Evolutionary conservation across 2,113 vertebrate genomes (phyloP).

Genomic region (Saccopteryx bilineata): DNA sequence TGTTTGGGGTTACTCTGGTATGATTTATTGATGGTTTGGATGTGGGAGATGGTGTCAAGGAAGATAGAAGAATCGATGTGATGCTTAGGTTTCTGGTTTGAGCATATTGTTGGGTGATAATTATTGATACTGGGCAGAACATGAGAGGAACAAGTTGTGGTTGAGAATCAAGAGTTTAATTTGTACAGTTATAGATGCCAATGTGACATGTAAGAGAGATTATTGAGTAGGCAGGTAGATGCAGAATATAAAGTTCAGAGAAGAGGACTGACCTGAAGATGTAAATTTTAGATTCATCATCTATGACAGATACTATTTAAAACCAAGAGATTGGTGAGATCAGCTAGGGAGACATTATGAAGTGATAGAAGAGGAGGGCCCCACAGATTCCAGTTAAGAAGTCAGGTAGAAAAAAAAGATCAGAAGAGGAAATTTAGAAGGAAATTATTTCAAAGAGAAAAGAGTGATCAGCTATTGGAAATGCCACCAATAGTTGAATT

Average conservation of each 20-base stretch:
- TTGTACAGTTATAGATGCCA: background rate
- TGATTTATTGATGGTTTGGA: background rate
- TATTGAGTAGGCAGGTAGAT: background rate
- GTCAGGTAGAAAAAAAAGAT: background rate
- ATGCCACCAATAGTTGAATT: background rate
- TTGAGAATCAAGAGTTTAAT: constrained; percentile 9
- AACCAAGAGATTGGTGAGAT: background rate
- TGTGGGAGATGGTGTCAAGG: background rate
- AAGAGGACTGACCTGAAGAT: background rate
- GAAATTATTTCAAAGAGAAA: constrained; percentile 20
- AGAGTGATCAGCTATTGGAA: background rate
- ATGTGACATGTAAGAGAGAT: background rate
- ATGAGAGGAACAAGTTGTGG: background rate
- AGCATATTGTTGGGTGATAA: background rate
- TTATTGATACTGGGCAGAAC: background rate
- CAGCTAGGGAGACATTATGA: background rate
- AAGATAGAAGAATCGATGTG: background rate
- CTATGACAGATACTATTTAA: constrained; percentile 11
- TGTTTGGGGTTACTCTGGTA: background rate
- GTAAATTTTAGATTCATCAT: constrained; percentile 9
- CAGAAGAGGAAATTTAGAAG: background rate
- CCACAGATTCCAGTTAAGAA: background rate
- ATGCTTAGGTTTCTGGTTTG: background rate
- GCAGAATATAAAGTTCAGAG: background rate
- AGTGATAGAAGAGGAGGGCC: background rate